A percentile compares a stretch with the other conserved stretches of the same genome.
phyloP scores from a whole-genome alignment of 2,113 vertebrate genomes.

The Aphyosemion australe region DNA sequence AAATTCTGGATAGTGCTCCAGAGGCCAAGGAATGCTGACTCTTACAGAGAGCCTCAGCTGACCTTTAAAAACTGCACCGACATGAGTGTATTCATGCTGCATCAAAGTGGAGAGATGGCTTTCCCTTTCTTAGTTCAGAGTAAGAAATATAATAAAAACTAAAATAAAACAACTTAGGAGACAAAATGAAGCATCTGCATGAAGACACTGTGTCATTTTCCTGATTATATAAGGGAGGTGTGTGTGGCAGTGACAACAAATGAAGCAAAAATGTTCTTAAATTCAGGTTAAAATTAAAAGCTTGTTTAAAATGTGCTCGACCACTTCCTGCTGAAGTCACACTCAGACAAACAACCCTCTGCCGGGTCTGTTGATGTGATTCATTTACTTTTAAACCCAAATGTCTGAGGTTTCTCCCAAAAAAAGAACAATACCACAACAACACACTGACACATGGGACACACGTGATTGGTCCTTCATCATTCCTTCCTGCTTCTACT shows the following conservation, averaged over 20 bases:
- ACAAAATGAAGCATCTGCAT: no score
- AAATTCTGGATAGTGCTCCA: slow-evolving; percentile 49
- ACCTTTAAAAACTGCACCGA: slow-evolving; percentile 36
- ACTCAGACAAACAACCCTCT: slow-evolving; percentile 9
- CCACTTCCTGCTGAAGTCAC: slow-evolving; percentile 19
- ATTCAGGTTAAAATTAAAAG: no score
- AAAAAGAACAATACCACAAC: slow-evolving; percentile 40
- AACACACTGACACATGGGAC: slow-evolving; percentile 31
- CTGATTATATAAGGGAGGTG: no score
- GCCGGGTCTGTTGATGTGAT: slow-evolving; percentile 27
- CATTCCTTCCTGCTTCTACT: no score
- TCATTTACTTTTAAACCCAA: slow-evolving; percentile 38
- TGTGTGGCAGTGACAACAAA: no score
- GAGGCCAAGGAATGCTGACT: slow-evolving; percentile 35
- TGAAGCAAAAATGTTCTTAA: no score
- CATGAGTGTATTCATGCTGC: slow-evolving; percentile 1
- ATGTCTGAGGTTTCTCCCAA: slow-evolving; percentile 35
- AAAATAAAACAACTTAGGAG: no score
- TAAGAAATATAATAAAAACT: not conserved
- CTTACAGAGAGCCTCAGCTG: slow-evolving; percentile 35
- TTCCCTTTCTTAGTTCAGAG: not conserved
- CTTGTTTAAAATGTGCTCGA: not conserved
- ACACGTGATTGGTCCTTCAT: not conserved
- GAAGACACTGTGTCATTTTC: no score
- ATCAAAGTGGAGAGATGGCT: not conserved